Base-by-base conservation (phyloP, 2,113 vertebrate genomes). In the Nasalis larvatus region DNA sequence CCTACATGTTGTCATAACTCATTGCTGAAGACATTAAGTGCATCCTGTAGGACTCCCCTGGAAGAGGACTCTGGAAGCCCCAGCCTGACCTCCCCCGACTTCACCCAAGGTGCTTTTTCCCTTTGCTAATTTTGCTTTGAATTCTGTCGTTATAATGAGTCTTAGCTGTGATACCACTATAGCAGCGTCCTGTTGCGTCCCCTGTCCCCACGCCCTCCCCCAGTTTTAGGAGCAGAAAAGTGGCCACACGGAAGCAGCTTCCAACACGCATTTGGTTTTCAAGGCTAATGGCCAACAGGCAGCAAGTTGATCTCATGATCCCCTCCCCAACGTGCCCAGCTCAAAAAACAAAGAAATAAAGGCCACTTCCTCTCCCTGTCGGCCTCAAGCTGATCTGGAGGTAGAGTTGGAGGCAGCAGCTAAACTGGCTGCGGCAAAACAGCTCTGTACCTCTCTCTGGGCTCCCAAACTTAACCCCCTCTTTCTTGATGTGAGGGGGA, bases 371-470 rank as follows among this genome's bases (percentile, higher is more conserved):
- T 63, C 45, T 73, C 73, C 56, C 42, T 2, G 17, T 3, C 27
- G 18, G 73, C 42, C 49, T 20, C 27, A 3, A 18, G 40, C 42
- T 1, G 7, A 10, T 21, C 47, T 11, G 16, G 13, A 60, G 40
- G 40, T 2, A 71, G 49, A 30, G 13, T 0, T 3, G 68, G 9
- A 69, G 13, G 42, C 9, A 23, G 17, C 95, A 16, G 49, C 66
- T 0, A 8, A 6, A 0, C 1, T 3, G 3, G 52, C 80, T 1
- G 8, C 6, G 0, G 49, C 17, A 35, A 6, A 23, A 25, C 49
- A 68, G 35, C 77, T 35, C 20, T 21, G 6, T 2, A 27, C 17
- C 0, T 3, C 40, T 25, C 49, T 18, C 56, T 0, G 25, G 47
- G 11, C 32, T n/a, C 76, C 84, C 25, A 4, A 3, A 21, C 74